Evolutionary conservation across 2,113 vertebrate species (phyloP).

Genomic region (Mormoops blainvillei): DNA sequence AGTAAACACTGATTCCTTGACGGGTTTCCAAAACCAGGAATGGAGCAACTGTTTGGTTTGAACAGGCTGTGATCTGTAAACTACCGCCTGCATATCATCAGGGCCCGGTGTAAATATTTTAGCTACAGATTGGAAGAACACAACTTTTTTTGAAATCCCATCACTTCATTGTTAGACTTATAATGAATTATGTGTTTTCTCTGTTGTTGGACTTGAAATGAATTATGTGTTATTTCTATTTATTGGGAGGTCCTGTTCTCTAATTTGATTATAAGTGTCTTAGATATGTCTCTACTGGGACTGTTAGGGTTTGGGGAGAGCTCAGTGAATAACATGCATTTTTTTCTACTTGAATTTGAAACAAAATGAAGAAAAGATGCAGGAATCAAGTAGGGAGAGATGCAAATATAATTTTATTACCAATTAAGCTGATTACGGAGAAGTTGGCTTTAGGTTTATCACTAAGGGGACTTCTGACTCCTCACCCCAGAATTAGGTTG

Average conservation of each 20-base stretch:
- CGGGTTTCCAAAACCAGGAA: constrained; percentile 62
- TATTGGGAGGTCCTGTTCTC: constrained; percentile 39
- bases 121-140: constrained; percentile 50
- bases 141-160: neutral
- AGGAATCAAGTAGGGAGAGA: neutral
- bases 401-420: neutral
- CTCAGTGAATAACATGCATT: neutral
- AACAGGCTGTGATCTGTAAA: constrained; percentile 63
- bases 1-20: constrained; percentile 71
- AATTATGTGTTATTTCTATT: constrained; percentile 31
- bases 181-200: constrained; percentile 27
- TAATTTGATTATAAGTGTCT: neutral
- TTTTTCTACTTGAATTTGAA: neutral
- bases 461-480: neutral
- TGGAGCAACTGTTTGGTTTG: constrained; percentile 61
- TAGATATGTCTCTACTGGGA: neutral
- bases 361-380: neutral
- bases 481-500: neutral
- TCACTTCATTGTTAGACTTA: constrained; percentile 18
- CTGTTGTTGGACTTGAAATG: constrained; percentile 13
- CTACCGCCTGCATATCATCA: neutral
- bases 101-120: constrained; percentile 66
- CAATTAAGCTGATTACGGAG: neutral
- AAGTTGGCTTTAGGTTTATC: neutral
- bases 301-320: neutral